Percentiles rank a stretch among this genome's conserved stretches.
Conservation (phyloP, 2,797 vertebrate genomes). For the Orientallactaga sibirica region DNA sequence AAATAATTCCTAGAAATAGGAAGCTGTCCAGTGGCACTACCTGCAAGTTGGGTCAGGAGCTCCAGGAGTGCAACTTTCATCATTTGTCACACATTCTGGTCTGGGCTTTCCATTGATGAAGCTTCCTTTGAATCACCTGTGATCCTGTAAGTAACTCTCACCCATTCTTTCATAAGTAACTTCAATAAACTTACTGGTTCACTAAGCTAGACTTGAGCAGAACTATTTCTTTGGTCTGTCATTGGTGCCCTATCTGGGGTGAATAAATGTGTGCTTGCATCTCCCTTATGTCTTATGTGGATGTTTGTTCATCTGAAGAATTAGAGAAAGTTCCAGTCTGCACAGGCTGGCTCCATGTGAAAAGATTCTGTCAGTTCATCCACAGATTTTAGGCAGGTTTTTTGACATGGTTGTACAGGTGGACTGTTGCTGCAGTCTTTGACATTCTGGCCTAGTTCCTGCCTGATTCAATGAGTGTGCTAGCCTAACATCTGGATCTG, state of each 20-base stretch:
- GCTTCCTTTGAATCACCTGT: not conserved
- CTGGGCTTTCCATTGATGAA: not conserved
- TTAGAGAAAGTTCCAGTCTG: not conserved
- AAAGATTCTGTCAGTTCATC: not conserved
- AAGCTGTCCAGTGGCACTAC: not conserved
- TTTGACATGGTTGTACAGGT: not conserved
- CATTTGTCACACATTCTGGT: not conserved
- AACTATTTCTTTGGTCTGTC: not conserved
- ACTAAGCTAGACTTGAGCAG: not conserved
- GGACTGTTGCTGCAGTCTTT: not conserved
- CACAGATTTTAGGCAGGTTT: not conserved
- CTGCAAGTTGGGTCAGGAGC: not conserved
- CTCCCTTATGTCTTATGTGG: not conserved
- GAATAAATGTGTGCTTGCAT: not conserved
- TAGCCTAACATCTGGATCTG: not conserved
- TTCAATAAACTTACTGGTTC: not conserved
- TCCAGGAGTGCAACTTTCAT: not conserved
- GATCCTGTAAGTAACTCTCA: not conserved
- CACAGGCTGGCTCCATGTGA: not conserved
- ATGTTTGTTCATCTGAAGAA: not conserved
- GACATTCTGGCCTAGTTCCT: not conserved
- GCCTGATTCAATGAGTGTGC: not conserved
- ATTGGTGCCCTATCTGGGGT: not conserved
- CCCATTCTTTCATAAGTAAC: not conserved
- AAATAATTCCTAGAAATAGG: not conserved